Evolutionary conservation across 2,797 vertebrate genomes (phyloP).

Genomic region (Lepus townsendii): DNA sequence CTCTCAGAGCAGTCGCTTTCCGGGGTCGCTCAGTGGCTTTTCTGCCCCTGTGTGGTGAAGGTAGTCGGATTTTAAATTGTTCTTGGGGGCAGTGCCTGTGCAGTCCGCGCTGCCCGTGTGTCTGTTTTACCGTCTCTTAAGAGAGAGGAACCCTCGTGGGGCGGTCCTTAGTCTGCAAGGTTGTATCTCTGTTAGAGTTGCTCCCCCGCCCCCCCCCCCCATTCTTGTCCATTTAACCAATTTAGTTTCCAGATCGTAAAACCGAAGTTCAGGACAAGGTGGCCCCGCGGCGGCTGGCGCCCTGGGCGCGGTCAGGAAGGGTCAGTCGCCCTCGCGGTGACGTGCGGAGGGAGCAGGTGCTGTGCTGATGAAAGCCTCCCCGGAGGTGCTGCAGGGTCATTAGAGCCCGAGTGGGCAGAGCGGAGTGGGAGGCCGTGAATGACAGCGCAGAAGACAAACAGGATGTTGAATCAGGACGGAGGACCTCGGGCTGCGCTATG

Average conservation of each 20-base stretch:
- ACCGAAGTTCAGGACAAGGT: background rate
- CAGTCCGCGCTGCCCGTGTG: background rate
- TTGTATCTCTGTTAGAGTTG: background rate
- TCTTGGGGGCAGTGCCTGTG: background rate
- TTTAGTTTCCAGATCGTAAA: conserved; percentile 33
- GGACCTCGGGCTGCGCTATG: conserved; percentile 13
- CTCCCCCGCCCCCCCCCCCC: background rate
- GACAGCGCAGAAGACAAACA: conserved; percentile 62
- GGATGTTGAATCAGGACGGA: conserved; percentile 77
- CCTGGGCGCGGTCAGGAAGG: background rate
- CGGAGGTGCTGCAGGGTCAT: background rate
- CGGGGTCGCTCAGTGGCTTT: conserved; percentile 20
- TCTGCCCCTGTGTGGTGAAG: background rate
- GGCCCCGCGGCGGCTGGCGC: no score
- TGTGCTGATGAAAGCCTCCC: conserved; percentile 46
- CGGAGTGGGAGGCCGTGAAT: conserved; percentile 38
- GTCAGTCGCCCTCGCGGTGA: background rate
- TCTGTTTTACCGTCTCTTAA: conserved; percentile 8
- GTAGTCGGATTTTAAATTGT: conserved; percentile 31
- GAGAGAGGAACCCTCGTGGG: background rate
- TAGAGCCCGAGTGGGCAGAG: conserved; percentile 35
- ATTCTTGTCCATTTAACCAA: background rate
- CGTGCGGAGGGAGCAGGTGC: no score
- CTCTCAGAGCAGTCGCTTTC: background rate
- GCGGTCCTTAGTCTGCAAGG: background rate